Conservation (phyloP, 2,888 invertebrate species). For the Thymelicus sylvestris region DNA sequence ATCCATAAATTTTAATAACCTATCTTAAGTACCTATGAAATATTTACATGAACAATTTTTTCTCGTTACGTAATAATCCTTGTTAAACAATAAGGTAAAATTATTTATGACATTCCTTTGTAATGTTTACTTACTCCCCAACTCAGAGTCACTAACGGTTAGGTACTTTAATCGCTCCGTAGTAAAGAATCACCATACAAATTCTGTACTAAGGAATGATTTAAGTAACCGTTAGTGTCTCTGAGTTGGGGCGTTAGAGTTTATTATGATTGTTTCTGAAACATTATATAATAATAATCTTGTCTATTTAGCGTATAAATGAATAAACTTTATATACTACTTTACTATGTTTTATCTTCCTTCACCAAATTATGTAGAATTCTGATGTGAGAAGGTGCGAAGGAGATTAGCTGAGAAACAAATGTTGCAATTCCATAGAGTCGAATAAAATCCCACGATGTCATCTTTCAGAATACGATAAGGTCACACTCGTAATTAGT, state of each 20-base stretch:
- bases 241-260: no score
- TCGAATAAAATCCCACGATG: constrained; percentile 56
- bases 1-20: no score
- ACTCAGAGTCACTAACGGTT: no score
- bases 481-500: constrained; percentile 54
- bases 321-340: neutral
- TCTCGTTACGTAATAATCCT: neutral
- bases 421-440: constrained; percentile 6
- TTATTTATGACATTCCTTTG: neutral
- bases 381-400: neutral
- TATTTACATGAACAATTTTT: no score
- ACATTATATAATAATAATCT: neutral
- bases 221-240: no score
- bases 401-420: neutral
- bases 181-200: no score
- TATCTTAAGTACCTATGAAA: no score
- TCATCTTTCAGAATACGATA: constrained; percentile 49
- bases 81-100: neutral
- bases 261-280: neutral
- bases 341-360: neutral
- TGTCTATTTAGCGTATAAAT: neutral
- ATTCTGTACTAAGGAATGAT: no score
- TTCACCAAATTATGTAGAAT: neutral
- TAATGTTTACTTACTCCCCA: no score
- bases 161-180: no score